Conservation (phyloP, 2,113 vertebrate species). For the Pelmatolapia mariae region DNA sequence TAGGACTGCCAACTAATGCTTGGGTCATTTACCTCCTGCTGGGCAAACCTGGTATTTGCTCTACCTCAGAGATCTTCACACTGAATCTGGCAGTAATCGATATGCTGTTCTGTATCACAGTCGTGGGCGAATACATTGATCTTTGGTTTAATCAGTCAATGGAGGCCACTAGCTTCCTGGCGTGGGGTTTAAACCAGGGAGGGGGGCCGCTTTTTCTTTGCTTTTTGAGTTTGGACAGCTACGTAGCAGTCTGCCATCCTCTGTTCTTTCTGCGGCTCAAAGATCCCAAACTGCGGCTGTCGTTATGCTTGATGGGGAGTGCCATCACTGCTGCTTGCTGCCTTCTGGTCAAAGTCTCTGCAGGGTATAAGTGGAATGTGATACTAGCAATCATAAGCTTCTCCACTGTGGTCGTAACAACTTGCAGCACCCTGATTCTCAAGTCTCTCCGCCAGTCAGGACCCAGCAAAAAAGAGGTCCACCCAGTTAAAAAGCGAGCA, state of each 20-base stretch:
- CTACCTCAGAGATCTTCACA: background rate
- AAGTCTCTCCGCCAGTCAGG: background rate
- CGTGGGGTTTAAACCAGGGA: background rate
- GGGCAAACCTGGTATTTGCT: background rate
- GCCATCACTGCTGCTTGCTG: background rate
- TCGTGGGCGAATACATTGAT: background rate
- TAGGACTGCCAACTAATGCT: background rate
- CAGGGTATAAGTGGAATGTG: background rate
- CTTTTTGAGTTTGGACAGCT: background rate
- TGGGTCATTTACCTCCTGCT: background rate
- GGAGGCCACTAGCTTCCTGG: background rate
- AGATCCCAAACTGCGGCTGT: background rate
- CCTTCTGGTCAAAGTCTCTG: background rate
- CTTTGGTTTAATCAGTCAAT: background rate
- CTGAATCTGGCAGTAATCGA: background rate
- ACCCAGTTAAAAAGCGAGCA: background rate
- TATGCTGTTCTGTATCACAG: background rate
- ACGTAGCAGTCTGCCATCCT: background rate
- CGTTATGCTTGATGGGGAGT: background rate
- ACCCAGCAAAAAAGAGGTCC: background rate
- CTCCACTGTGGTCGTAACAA: background rate
- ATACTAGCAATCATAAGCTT: background rate
- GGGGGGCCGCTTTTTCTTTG: background rate
- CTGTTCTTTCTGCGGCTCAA: background rate
- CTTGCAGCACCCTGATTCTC: background rate